A percentile compares a stretch with the other conserved stretches of the same genome.
phyloP scores from a whole-genome alignment of 1,140 invertebrate species.

The Drosophila carrolli region DNA sequence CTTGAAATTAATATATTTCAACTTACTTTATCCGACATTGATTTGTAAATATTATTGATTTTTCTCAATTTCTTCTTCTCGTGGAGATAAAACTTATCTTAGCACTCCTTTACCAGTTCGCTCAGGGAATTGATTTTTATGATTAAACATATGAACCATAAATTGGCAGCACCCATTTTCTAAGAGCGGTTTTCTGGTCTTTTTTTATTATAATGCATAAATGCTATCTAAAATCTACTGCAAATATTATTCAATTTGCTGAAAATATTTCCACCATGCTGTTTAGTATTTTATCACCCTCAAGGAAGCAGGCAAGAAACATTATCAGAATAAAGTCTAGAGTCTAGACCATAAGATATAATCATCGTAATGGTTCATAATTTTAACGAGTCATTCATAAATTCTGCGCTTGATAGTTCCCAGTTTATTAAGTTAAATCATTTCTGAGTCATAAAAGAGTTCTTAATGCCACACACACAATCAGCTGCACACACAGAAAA shows the following conservation, averaged over 20 bases:
- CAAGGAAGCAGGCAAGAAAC: neutral
- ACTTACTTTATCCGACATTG: neutral
- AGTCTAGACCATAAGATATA: conserved; percentile 11
- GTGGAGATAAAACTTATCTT: neutral
- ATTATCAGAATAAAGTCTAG: neutral
- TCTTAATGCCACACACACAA: conserved; percentile 41
- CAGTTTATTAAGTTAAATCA: conserved; percentile 55
- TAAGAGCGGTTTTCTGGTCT: neutral
- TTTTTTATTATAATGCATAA: conserved; percentile 23
- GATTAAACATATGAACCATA: conserved; percentile 9
- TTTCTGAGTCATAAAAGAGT: conserved; percentile 47
- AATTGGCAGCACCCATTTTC: neutral
- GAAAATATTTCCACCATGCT: conserved; percentile 6
- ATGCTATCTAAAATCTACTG: conserved; percentile 23
- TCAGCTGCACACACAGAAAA: conserved; percentile 3
- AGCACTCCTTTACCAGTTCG: neutral
- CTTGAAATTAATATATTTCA: neutral
- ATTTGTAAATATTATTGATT: too few relatives aligned
- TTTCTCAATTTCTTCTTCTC: neutral
- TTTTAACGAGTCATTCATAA: conserved; percentile 62
- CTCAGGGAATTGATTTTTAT: conserved; percentile 14
- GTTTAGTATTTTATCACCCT: conserved; percentile 17
- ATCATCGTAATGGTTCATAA: conserved; percentile 19
- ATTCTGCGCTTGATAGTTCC: conserved; percentile 41
- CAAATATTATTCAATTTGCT: conserved; percentile 36